phyloP scores from a whole-genome alignment of 2,888 invertebrate genomes.

The Torymus auratus region DNA sequence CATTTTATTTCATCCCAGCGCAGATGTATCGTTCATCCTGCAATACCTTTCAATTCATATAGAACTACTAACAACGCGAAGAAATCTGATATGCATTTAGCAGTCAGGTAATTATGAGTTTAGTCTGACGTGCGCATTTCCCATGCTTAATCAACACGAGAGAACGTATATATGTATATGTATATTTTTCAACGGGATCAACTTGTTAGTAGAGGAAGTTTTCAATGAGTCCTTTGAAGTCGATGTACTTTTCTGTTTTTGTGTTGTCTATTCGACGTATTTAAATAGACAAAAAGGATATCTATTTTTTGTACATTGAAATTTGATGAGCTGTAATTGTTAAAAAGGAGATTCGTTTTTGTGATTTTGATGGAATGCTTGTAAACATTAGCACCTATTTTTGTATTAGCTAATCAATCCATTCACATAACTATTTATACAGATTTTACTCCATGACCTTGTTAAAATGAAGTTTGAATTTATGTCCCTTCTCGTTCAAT shows the following conservation, averaged over 20 bases:
- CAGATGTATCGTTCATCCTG: constrained; percentile 51
- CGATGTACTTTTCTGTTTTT: constrained; percentile 21
- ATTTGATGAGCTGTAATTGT: constrained; percentile 25
- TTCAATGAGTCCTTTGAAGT: constrained; percentile 21
- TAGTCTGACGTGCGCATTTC: constrained; percentile 35
- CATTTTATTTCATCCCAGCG: constrained; percentile 33
- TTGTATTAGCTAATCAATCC: constrained; percentile 22
- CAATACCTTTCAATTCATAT: constrained; percentile 32
- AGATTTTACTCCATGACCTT: constrained; percentile 53
- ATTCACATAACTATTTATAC: constrained; percentile 26
- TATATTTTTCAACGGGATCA: constrained; percentile 48
- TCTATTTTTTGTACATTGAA: constrained; percentile 41
- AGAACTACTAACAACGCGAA: constrained; percentile 37
- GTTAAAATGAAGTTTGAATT: constrained; percentile 24
- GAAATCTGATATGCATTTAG: constrained; percentile 22
- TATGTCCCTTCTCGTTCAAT: constrained; percentile 18
- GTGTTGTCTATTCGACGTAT: neutral
- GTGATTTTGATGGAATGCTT: constrained; percentile 36
- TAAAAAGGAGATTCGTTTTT: constrained; percentile 28
- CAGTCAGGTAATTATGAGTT: constrained; percentile 37
- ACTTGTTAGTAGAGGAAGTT: constrained; percentile 34
- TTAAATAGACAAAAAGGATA: constrained; percentile 24
- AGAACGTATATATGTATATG: constrained; percentile 35
- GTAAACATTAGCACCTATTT: constrained; percentile 20
- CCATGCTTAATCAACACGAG: constrained; percentile 30